Percentiles rank a stretch among this genome's conserved stretches.
Evolutionary conservation across 2,113 vertebrate genomes (phyloP).

Genomic region (Steatornis caripensis): DNA sequence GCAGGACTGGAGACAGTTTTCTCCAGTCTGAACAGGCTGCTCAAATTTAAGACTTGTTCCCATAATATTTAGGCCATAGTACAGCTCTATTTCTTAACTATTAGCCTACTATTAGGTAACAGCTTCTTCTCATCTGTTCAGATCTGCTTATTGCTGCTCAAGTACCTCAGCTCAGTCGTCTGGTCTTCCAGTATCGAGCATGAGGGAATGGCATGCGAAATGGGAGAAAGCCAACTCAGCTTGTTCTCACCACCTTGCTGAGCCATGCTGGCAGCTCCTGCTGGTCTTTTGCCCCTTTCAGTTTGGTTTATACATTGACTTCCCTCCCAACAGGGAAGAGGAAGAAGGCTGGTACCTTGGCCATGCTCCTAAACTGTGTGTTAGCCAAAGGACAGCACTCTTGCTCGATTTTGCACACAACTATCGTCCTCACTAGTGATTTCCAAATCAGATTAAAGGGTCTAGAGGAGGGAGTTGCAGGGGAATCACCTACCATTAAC

Average conservation of each 20-base stretch:
- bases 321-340: background rate
- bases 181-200: background rate
- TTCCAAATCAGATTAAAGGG: background rate
- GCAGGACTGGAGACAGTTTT: background rate
- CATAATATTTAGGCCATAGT: background rate
- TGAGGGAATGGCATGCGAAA: background rate
- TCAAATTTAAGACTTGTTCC: background rate
- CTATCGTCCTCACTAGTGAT: background rate
- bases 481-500: background rate
- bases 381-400: background rate
- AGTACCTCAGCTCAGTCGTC: background rate
- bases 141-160: background rate
- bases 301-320: background rate
- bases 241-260: background rate
- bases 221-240: background rate
- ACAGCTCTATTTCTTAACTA: background rate
- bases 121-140: background rate
- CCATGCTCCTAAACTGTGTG: background rate
- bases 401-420: background rate
- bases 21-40: background rate
- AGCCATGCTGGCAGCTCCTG: background rate
- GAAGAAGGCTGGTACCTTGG: background rate
- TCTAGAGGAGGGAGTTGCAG: background rate
- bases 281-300: background rate
- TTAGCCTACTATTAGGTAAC: background rate